Base-by-base conservation (phyloP, 2,113 vertebrate species). In the Platichthys stellatus region DNA sequence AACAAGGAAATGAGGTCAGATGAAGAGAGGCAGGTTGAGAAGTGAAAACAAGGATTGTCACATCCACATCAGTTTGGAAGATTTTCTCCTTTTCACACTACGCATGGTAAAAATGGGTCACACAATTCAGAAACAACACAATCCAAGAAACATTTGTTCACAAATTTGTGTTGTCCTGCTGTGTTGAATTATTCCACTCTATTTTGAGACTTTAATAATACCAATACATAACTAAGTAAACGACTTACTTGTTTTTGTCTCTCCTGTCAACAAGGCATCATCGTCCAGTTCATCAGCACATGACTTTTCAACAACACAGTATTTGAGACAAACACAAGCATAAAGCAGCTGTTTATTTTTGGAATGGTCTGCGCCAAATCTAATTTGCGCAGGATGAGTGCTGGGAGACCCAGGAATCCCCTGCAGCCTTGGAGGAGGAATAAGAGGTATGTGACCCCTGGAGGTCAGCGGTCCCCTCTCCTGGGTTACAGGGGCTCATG, bases 341-440 rank as follows among this genome's bases (percentile, higher is more conserved):
- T 89, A 82, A 89, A 86, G 70, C 84, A 76, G 74, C 59, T 93
- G 91, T 94, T 94, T 94, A 84, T 94, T 94, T 94, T 93, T 74
- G 81, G 78, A 88, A 89, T 69, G 72, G 91, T 91, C 89, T 94
- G 90, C 71, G 72, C 92, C 93, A 84, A 93, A 94, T 94, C 89
- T 90, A 93, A 94, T 95, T 93, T 92, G 89, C 88, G 87, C 82
- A 90, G 91, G 84, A 91, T 85, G 90, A 89, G 83, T 89, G 90
- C 89, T 87, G 90, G 74, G 78, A 86, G 85, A 87, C 82, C 81
- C 85, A 89, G 67, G 87, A 91, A 93, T 93, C 90, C 92, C 92
- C 93, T 91, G 85, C 84, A 92, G 92, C 92, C 90, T 87, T 79
- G 82, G 83, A 90, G 83, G 88, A 93, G 90, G 90, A 94, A 92